Evolutionary conservation across 92 coral and sea anemone genomes (phyloP).

Genomic region (Parazoanthus darwini): DNA sequence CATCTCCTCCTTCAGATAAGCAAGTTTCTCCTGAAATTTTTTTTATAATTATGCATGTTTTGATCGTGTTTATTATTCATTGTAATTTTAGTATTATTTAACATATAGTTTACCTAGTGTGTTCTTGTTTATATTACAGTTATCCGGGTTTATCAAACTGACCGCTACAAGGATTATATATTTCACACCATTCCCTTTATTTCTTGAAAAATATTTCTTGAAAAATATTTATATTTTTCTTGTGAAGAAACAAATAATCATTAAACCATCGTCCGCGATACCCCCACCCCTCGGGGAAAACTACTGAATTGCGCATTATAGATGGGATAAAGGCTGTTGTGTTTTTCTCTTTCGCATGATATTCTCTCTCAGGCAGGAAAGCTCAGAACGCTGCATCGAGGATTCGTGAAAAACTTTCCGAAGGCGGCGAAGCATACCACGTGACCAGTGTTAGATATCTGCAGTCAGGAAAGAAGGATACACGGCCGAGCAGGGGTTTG

Average conservation of each 20-base stretch:
- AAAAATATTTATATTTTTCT: neutral
- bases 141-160: too few relatives aligned
- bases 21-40: too few relatives aligned
- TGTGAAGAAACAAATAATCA: neutral
- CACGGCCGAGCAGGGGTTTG: neutral
- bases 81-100: too few relatives aligned
- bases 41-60: too few relatives aligned
- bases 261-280: neutral
- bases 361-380: neutral
- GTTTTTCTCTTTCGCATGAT: neutral
- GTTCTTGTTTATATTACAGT: too few relatives aligned
- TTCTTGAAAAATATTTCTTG: neutral
- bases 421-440: slow-evolving; percentile 2
- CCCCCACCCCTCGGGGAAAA: too few relatives aligned
- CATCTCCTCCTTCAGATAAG: too few relatives aligned
- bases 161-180: too few relatives aligned
- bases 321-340: neutral
- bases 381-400: neutral
- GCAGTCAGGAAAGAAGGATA: neutral
- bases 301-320: too few relatives aligned
- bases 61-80: too few relatives aligned
- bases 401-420: neutral
- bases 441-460: slow-evolving; percentile 16
- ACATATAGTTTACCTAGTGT: too few relatives aligned
- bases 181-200: too few relatives aligned